Conservation (phyloP, 2,113 vertebrate genomes). For the Actenoides hombroni region DNA sequence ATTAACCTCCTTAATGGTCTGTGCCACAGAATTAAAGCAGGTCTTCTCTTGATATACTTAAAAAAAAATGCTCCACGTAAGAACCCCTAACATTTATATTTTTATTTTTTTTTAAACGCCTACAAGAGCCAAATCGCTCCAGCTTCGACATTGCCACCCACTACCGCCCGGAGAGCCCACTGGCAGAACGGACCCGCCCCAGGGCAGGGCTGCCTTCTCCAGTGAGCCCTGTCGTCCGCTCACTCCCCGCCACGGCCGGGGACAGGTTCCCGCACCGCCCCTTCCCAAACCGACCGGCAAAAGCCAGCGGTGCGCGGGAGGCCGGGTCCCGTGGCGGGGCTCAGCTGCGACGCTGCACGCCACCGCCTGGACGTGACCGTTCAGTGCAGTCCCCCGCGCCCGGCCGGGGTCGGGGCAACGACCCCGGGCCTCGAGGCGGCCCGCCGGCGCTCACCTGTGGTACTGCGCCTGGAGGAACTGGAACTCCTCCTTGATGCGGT, state of each 20-base stretch:
- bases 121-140: rapidly evolving
- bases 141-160: rapidly evolving
- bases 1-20: not conserved
- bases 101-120: rapidly evolving
- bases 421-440: not conserved
- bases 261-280: not conserved
- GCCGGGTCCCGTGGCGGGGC: constrained; percentile 18
- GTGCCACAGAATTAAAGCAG: not conserved
- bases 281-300: no score
- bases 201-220: no score
- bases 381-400: constrained; percentile 41
- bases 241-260: not conserved
- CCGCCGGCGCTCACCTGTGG: constrained; percentile 83
- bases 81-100: not conserved
- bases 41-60: not conserved
- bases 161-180: rapidly evolving
- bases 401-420: not conserved
- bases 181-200: no score
- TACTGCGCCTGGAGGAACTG: constrained; percentile 95
- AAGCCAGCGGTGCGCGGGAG: not conserved
- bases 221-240: rapidly evolving
- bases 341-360: constrained; percentile 72
- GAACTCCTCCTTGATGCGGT: constrained; percentile 95
- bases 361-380: constrained; percentile 77
- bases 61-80: rapidly evolving